phyloP scores from a whole-genome alignment of 1,140 invertebrate species.

The Pseudomyrmex sp. region DNA sequence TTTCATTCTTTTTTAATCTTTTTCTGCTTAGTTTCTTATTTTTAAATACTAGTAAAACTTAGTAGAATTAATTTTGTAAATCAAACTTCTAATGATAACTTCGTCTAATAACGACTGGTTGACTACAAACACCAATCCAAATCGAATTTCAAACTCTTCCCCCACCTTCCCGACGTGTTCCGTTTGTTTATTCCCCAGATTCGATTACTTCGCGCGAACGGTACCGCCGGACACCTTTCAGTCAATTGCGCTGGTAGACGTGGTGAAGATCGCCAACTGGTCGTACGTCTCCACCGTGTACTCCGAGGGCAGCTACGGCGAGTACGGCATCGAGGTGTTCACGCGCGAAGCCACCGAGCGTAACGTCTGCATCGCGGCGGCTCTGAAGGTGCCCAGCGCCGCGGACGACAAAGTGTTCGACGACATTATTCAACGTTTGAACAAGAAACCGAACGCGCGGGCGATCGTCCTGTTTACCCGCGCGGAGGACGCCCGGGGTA shows the following conservation, averaged over 20 bases:
- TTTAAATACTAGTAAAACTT: too few species aligned
- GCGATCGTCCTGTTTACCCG: slow-evolving; percentile 90
- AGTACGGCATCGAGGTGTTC: slow-evolving; percentile 88
- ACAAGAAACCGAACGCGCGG: slow-evolving; percentile 87
- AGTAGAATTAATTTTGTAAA: too few species aligned
- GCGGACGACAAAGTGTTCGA: slow-evolving; percentile 87
- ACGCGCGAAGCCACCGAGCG: slow-evolving; percentile 88
- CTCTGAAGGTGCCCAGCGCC: slow-evolving; percentile 89
- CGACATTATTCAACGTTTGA: slow-evolving; percentile 87
- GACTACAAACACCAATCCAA: not conserved
- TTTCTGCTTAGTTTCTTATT: too few species aligned
- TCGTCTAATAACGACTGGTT: not conserved
- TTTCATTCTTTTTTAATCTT: too few species aligned
- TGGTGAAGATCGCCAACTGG: slow-evolving; percentile 92
- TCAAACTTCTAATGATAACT: too few species aligned
- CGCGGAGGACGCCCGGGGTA: slow-evolving; percentile 88
- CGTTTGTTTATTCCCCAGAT: slow-evolving; percentile 76
- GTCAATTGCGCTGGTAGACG: slow-evolving; percentile 90
- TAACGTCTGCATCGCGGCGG: slow-evolving; percentile 91
- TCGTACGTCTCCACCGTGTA: slow-evolving; percentile 93
- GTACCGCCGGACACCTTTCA: slow-evolving; percentile 93
- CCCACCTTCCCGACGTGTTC: not conserved
- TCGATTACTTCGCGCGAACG: slow-evolving; percentile 92
- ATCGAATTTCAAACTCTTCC: not conserved
- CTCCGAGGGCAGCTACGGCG: slow-evolving; percentile 90